Evolutionary conservation across 2,113 vertebrate genomes (phyloP).

Genomic region (Stegostoma tigrinum): DNA sequence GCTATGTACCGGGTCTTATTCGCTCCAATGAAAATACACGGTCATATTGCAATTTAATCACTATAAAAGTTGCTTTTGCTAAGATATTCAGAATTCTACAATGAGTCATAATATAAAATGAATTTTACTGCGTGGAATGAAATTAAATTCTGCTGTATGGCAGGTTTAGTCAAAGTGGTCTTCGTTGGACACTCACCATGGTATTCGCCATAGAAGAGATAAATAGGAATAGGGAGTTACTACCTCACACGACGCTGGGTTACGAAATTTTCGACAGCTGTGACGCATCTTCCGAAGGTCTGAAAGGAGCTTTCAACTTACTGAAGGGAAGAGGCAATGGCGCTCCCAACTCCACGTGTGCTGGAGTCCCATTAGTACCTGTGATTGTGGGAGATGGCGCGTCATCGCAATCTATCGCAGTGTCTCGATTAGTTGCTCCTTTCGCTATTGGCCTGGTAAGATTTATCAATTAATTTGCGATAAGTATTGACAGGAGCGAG

Average conservation of each 20-base stretch:
- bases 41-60: too few relatives aligned
- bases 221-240: neutral
- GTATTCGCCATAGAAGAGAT: neutral
- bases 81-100: neutral
- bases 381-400: neutral
- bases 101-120: neutral
- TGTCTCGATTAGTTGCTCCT: neutral
- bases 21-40: too few relatives aligned
- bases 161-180: neutral
- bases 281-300: neutral
- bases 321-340: neutral
- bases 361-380: neutral
- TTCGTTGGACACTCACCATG: neutral
- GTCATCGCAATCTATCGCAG: neutral
- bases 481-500: neutral
- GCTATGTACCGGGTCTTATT: neutral
- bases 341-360: neutral
- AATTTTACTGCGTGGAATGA: neutral
- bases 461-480: neutral
- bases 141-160: neutral
- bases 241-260: neutral
- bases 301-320: neutral
- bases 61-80: too few relatives aligned
- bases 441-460: neutral
- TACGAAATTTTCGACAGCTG: neutral